Conservation (phyloP, 2,113 vertebrate genomes). For the Bufo gargarizans region DNA sequence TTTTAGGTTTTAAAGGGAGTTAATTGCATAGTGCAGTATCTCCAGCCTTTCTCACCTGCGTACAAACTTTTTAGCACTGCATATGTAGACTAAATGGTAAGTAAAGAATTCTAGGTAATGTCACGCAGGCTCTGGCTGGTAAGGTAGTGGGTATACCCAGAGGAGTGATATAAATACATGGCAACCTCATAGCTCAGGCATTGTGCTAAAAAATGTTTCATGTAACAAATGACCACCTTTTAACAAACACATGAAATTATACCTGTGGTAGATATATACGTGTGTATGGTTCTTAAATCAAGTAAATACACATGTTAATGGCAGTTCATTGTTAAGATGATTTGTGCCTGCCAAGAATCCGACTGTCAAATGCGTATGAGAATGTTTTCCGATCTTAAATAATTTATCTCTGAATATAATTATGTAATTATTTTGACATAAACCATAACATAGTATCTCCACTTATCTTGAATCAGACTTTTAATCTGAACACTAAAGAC, state of each 20-base stretch:
- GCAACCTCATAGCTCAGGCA: slow-evolving; percentile 25
- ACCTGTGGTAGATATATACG: slow-evolving; percentile 44
- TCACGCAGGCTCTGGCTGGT: slow-evolving; percentile 41
- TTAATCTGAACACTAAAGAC: slow-evolving; percentile 71
- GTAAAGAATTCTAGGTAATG: slow-evolving; percentile 38
- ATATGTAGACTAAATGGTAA: slow-evolving; percentile 39
- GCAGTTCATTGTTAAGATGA: slow-evolving; percentile 62
- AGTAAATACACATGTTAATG: slow-evolving; percentile 56
- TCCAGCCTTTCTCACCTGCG: slow-evolving; percentile 44
- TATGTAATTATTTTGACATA: slow-evolving; percentile 82
- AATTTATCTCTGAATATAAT: slow-evolving; percentile 76
- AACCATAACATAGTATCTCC: slow-evolving; percentile 71
- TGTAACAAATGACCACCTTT: slow-evolving; percentile 56
- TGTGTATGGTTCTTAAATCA: slow-evolving; percentile 46
- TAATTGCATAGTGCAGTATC: slow-evolving; percentile 44
- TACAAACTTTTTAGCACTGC: slow-evolving; percentile 34
- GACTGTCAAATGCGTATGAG: slow-evolving; percentile 73
- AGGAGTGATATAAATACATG: slow-evolving; percentile 37
- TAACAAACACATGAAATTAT: slow-evolving; percentile 46
- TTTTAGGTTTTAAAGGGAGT: slow-evolving; percentile 15
- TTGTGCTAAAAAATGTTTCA: slow-evolving; percentile 52
- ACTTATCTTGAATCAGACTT: slow-evolving; percentile 76
- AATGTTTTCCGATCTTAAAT: slow-evolving; percentile 78
- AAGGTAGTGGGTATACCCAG: slow-evolving; percentile 16
- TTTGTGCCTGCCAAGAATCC: slow-evolving; percentile 68